Conservation (phyloP, 2,888 invertebrate genomes). For the Congeria kusceri region DNA sequence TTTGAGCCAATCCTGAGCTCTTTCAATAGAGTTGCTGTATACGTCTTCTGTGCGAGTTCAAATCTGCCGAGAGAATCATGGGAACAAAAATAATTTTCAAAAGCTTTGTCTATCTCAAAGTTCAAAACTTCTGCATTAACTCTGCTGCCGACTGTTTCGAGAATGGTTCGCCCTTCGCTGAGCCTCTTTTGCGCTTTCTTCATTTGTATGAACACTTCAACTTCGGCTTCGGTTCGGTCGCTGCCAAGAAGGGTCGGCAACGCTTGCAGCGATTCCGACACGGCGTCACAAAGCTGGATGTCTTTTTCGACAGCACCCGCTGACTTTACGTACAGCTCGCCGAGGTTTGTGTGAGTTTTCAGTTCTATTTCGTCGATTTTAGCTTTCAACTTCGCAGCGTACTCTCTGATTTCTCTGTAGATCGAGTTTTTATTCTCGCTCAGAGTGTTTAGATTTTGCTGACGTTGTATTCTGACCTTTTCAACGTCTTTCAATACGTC, state of each 20-base stretch:
- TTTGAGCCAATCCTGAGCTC: constrained; percentile 11
- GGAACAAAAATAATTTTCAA: not conserved
- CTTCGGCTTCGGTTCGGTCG: not conserved
- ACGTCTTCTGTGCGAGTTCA: constrained; percentile 1
- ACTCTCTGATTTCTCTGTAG: not conserved
- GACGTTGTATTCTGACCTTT: too few relatives aligned
- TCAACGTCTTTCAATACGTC: too few relatives aligned
- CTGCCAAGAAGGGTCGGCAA: not conserved
- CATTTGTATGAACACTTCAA: constrained; percentile 11
- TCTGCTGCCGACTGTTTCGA: constrained; percentile 7
- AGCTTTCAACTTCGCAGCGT: not conserved
- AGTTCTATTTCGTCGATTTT: not conserved
- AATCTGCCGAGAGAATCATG: constrained; percentile 5
- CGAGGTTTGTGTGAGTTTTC: not conserved
- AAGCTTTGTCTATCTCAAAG: not conserved
- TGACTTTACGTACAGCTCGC: not conserved
- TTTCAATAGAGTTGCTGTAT: not conserved
- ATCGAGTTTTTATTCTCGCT: not conserved
- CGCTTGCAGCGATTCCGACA: not conserved
- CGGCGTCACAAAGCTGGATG: constrained; percentile 14
- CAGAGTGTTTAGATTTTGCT: not conserved
- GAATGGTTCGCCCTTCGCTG: not conserved
- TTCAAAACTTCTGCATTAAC: constrained; percentile 10
- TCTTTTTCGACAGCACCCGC: constrained; percentile 4
- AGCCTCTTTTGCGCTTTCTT: not conserved